These are phyloP conservation scores for Nemotelus pantherinus DNA, from an alignment of 2,888 invertebrate species.

Conservation along the genomic window DNA sequence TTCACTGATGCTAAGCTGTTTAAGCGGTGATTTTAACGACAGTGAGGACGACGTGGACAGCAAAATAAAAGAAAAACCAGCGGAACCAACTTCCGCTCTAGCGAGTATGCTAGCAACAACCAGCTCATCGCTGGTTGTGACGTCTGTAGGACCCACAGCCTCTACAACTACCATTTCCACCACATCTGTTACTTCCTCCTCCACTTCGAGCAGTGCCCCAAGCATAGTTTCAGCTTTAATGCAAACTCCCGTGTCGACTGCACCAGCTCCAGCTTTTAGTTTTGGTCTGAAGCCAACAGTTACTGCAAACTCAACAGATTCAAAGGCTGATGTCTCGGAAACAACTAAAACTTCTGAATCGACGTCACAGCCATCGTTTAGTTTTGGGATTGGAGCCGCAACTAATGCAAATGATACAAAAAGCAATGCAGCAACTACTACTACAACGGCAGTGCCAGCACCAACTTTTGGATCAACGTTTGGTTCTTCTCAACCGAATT, in stretches of 20 bases:
- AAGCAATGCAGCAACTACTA: background rate
- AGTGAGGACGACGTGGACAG: slow-evolving; percentile 49
- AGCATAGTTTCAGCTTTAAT: background rate
- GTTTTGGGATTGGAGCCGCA: background rate
- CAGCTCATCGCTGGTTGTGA: background rate
- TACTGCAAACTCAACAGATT: slow-evolving; percentile 23
- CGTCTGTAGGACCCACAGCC: background rate
- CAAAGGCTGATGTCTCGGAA: background rate
- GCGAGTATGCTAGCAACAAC: background rate
- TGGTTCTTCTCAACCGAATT: background rate
- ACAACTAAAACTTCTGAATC: background rate
- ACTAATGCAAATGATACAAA: background rate
- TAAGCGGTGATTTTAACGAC: slow-evolving; percentile 62
- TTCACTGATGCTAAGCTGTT: slow-evolving; percentile 61
- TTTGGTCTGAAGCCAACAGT: slow-evolving; percentile 20
- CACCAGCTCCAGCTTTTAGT: slow-evolving; percentile 33
- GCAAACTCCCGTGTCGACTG: slow-evolving; percentile 15
- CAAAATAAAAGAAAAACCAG: background rate
- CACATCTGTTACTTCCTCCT: background rate
- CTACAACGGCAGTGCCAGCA: background rate
- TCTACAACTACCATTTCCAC: background rate
- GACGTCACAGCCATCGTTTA: background rate
- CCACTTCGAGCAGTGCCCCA: background rate
- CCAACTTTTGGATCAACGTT: background rate
- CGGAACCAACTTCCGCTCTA: background rate